Percentiles rank a stretch among this genome's conserved stretches.
These are phyloP conservation scores for Carcharodon carcharias DNA, from an alignment of 2,797 vertebrate species.

Conservation along the genomic window DNA sequence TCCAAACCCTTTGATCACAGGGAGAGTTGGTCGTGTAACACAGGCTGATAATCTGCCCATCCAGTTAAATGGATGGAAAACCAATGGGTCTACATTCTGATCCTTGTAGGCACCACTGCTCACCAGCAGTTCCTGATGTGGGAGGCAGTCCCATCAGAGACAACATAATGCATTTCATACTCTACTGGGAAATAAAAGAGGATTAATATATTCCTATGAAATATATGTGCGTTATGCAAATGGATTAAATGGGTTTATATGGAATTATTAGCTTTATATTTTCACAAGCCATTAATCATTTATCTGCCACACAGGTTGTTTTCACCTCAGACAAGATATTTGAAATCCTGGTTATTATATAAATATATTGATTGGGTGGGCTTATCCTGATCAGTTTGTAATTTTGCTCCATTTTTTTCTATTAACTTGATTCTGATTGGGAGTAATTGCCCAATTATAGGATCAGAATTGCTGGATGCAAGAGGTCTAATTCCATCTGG, in stretches of 20 bases:
- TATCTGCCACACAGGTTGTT: neutral
- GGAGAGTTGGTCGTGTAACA: neutral
- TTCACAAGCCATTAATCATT: neutral
- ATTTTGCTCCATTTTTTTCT: too few relatives aligned
- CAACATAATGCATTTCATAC: neutral
- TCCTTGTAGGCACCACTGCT: neutral
- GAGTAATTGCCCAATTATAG: too few relatives aligned
- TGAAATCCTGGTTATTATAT: neutral
- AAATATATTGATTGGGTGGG: too few relatives aligned
- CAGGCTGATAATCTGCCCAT: too few relatives aligned
- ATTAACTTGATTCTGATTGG: too few relatives aligned
- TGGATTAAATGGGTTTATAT: neutral
- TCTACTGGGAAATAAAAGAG: neutral
- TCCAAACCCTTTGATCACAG: neutral
- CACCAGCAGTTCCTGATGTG: neutral
- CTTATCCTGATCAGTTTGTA: too few relatives aligned
- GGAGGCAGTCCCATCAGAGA: neutral
- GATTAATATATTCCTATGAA: neutral
- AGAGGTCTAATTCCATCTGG: too few relatives aligned
- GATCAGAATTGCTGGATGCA: too few relatives aligned
- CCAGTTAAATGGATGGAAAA: neutral
- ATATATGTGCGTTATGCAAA: neutral
- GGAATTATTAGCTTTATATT: neutral
- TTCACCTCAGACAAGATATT: neutral
- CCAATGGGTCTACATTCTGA: neutral